A percentile compares a stretch with the other conserved stretches of the same genome.
phyloP scores from a whole-genome alignment of 2,888 invertebrate species.

The Agrypnus murinus region DNA sequence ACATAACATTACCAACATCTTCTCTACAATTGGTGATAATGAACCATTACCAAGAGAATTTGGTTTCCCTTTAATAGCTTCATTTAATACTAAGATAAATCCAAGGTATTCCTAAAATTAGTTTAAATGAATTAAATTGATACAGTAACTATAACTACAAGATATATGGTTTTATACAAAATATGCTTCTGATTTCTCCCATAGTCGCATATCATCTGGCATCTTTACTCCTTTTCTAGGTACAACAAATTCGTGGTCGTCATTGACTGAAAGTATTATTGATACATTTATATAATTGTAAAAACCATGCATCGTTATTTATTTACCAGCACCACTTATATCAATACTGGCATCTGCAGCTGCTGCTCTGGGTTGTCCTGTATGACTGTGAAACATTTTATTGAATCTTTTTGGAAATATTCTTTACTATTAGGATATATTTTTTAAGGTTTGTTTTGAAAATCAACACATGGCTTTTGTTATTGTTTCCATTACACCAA shows the following conservation, averaged over 20 bases:
- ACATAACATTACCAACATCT: conserved; percentile 80
- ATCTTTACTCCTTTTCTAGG: conserved; percentile 80
- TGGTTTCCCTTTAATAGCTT: conserved; percentile 87
- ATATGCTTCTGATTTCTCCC: conserved; percentile 92
- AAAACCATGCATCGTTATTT: conserved; percentile 1
- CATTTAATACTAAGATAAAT: conserved; percentile 90
- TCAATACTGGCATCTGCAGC: not conserved
- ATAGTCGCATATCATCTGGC: conserved; percentile 82
- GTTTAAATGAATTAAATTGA: too few species aligned
- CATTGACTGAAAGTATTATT: conserved; percentile 67
- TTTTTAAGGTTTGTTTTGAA: too few species aligned
- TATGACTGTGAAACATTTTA: conserved; percentile 30
- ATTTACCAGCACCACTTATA: conserved; percentile 35
- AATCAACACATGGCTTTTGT: too few species aligned
- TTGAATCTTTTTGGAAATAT: not conserved
- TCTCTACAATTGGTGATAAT: conserved; percentile 76
- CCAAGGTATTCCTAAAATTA: conserved; percentile 84
- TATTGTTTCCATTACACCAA: too few species aligned
- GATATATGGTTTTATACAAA: conserved; percentile 74
- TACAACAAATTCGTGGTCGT: conserved; percentile 77
- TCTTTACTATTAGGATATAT: too few species aligned
- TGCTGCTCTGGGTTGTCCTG: not conserved
- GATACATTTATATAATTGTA: not conserved
- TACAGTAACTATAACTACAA: conserved; percentile 6
- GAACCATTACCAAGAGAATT: conserved; percentile 73